Evolutionary conservation across 2,797 vertebrate genomes (phyloP).

Genomic region (Brachymystax lenok): DNA sequence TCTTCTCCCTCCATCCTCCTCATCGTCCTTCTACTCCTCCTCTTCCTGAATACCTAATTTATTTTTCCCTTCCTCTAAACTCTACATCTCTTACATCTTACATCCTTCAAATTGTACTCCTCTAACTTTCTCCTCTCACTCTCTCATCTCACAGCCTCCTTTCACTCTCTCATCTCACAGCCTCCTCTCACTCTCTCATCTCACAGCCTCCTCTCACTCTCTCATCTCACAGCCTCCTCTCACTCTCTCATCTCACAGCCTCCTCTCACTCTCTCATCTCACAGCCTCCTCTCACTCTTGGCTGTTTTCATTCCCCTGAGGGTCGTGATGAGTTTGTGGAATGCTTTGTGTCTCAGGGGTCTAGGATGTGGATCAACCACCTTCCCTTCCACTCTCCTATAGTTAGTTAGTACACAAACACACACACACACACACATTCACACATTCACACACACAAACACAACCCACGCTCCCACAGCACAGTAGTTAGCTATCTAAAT

Average conservation of each 20-base stretch:
- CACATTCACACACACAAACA: conserved; percentile 18
- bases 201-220: too few species aligned
- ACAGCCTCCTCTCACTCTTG: background rate
- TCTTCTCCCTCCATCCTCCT: background rate
- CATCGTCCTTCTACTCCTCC: background rate
- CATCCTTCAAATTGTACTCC: conserved; percentile 17
- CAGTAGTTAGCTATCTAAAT: conserved; percentile 55
- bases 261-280: too few species aligned
- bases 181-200: background rate
- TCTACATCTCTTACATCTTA: background rate
- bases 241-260: too few species aligned
- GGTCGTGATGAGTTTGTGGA: background rate
- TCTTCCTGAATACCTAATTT: too few species aligned
- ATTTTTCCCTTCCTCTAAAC: background rate
- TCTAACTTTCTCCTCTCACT: too few species aligned
- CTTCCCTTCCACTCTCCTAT: background rate
- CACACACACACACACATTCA: conserved; percentile 5
- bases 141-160: too few species aligned
- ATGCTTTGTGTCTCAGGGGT: background rate
- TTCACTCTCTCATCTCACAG: too few species aligned
- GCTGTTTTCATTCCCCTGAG: background rate
- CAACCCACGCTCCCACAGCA: conserved; percentile 2
- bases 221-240: background rate
- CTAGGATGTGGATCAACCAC: background rate
- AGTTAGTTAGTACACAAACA: conserved; percentile 4